Conservation (phyloP, 2,888 invertebrate species). For the Criorhina ranunculi region DNA sequence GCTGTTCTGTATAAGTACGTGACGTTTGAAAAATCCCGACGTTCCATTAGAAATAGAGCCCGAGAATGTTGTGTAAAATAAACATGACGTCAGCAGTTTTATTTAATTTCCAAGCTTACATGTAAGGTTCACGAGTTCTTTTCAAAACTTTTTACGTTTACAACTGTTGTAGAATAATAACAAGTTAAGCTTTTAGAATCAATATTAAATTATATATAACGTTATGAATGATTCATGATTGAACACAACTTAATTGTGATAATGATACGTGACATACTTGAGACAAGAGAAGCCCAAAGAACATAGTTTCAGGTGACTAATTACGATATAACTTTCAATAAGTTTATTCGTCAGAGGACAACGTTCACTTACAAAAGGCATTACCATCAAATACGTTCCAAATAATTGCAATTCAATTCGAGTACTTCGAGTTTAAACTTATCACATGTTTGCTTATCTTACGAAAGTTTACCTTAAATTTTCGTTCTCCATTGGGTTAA, state of each 20-base stretch:
- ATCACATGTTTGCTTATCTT: constrained; percentile 21
- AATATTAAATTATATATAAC: too few relatives aligned
- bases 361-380: constrained; percentile 1
- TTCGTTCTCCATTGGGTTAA: background rate
- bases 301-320: background rate
- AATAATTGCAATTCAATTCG: background rate
- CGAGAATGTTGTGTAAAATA: background rate
- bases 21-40: too few relatives aligned
- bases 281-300: background rate
- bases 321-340: background rate
- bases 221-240: constrained; percentile 5
- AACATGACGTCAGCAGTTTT: background rate
- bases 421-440: background rate
- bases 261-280: background rate
- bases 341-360: constrained; percentile 7
- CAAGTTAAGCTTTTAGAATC: background rate
- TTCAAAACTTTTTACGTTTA: too few relatives aligned
- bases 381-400: background rate
- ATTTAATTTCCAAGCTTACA: too few relatives aligned
- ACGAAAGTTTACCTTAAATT: background rate
- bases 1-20: too few relatives aligned
- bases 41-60: too few relatives aligned
- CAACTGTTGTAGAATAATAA: too few relatives aligned
- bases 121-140: too few relatives aligned
- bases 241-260: background rate